These are phyloP conservation scores for Zygogramma bicolorata DNA, from an alignment of 2,888 invertebrate species.

Conservation along the genomic window DNA sequence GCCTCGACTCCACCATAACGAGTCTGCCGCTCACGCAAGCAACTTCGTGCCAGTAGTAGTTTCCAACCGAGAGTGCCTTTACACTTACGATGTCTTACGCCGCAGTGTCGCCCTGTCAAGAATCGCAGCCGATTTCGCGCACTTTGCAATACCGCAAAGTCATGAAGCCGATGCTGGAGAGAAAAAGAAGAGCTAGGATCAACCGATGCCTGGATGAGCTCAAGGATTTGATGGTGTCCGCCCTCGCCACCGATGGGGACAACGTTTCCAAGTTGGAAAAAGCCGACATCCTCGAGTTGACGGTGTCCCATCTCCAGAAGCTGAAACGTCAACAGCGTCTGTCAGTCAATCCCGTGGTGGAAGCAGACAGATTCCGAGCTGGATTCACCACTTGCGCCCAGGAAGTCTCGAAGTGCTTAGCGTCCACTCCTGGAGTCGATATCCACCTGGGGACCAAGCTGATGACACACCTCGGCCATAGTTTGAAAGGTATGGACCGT, in stretches of 20 bases:
- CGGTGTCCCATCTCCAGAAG: constrained; percentile 87
- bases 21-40: constrained; percentile 60
- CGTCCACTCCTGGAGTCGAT: constrained; percentile 86
- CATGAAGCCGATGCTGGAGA: constrained; percentile 92
- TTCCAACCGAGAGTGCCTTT: constrained; percentile 38
- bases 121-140: constrained; percentile 76
- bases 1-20: constrained; percentile 66
- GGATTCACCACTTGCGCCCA: constrained; percentile 91
- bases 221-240: constrained; percentile 89
- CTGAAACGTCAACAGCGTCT: constrained; percentile 82
- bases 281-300: constrained; percentile 88
- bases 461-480: constrained; percentile 89
- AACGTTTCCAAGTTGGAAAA: constrained; percentile 90
- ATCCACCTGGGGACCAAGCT: constrained; percentile 86
- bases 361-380: constrained; percentile 85
- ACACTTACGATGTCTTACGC: constrained; percentile 39
- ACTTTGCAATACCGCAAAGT: constrained; percentile 95
- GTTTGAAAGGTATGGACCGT: constrained; percentile 81
- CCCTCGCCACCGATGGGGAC: constrained; percentile 88
- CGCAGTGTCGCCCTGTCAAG: constrained; percentile 57
- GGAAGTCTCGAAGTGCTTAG: constrained; percentile 87
- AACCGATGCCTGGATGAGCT: constrained; percentile 91
- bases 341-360: constrained; percentile 76
- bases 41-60: constrained; percentile 41
- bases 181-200: constrained; percentile 89